Percentiles rank a stretch among this genome's conserved stretches.
phyloP scores from a whole-genome alignment of 1,140 invertebrate genomes.

The Melipona quadrifasciata region DNA sequence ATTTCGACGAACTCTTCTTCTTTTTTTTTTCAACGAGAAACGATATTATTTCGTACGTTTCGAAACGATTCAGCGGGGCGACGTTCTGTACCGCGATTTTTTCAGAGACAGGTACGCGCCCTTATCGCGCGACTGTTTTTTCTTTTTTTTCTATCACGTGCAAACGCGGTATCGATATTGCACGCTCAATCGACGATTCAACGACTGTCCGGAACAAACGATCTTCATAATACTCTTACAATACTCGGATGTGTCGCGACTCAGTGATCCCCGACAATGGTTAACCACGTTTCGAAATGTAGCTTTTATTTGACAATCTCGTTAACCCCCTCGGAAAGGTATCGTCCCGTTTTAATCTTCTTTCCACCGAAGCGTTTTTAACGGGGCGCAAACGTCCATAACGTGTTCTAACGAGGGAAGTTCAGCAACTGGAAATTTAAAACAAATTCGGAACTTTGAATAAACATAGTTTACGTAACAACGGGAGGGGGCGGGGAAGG shows the following conservation, averaged over 20 bases:
- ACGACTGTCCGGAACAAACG: neutral
- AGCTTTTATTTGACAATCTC: neutral
- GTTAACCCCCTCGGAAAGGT: neutral
- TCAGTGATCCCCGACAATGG: neutral
- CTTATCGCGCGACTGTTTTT: neutral
- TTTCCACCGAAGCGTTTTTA: neutral
- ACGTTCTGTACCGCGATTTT: conserved; percentile 8
- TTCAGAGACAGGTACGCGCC: too few species aligned
- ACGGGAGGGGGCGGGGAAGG: too few species aligned
- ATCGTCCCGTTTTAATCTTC: neutral
- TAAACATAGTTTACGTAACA: too few species aligned
- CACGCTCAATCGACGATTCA: conserved; percentile 7
- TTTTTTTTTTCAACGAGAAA: neutral
- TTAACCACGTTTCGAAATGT: neutral
- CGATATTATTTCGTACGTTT: conserved; percentile 37
- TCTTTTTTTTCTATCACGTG: too few species aligned
- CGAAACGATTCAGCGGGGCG: neutral
- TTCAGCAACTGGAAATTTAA: too few species aligned
- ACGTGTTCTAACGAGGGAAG: neutral
- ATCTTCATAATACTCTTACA: neutral
- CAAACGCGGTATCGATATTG: neutral
- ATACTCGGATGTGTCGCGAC: conserved; percentile 1
- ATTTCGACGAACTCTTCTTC: neutral
- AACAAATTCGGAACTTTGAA: too few species aligned
- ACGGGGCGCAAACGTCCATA: too few species aligned